Conservation (phyloP, 2,888 invertebrate genomes). For the Lepidochitona cinerea region DNA sequence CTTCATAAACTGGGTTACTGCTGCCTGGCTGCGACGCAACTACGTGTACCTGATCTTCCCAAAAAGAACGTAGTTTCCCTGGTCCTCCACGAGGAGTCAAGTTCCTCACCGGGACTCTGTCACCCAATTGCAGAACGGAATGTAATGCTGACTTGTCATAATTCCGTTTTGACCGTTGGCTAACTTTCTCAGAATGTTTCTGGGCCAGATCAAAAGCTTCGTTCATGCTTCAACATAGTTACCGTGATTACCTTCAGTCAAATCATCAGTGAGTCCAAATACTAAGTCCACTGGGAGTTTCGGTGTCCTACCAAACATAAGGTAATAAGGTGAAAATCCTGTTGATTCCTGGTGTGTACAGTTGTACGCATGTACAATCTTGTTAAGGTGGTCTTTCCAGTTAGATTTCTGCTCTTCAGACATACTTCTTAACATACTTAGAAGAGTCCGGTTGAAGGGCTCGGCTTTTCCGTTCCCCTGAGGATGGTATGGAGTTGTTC, state of each 20-base stretch:
- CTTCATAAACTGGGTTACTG: no score
- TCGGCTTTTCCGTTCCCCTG: background rate
- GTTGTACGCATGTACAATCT: conserved; percentile 1
- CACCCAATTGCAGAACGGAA: background rate
- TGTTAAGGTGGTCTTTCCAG: background rate
- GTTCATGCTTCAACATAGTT: background rate
- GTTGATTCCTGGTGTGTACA: background rate
- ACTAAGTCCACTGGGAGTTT: background rate
- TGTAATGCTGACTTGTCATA: background rate
- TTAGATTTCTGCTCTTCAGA: background rate
- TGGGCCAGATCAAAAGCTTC: background rate
- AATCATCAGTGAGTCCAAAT: background rate
- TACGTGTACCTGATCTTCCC: no score
- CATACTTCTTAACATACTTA: background rate
- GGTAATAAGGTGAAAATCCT: background rate
- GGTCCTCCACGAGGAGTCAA: background rate
- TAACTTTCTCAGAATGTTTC: background rate
- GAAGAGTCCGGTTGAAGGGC: background rate
- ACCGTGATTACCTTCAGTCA: background rate
- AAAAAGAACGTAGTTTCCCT: conserved; percentile 7
- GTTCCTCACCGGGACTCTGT: conserved; percentile 6
- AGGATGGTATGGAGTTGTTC: background rate
- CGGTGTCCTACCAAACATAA: background rate
- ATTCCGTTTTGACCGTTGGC: background rate
- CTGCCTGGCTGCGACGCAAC: no score